A percentile compares a stretch with the other conserved stretches of the same genome.
Evolutionary conservation across 2,888 invertebrate genomes (phyloP).

Genomic region (Drosophila kuntzei): DNA sequence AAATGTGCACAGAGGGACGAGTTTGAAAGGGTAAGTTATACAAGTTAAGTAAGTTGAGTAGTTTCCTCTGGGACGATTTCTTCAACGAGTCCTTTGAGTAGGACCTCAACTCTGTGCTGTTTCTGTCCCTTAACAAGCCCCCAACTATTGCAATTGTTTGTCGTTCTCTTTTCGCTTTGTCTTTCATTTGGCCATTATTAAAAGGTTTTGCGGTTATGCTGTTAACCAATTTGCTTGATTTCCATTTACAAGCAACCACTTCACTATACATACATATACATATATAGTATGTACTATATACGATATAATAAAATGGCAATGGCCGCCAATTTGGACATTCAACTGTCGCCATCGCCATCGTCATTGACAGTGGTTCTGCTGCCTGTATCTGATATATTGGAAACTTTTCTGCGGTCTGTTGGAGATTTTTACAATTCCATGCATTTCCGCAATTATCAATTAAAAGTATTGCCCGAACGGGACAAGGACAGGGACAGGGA

Average conservation of each 20-base stretch:
- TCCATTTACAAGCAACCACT: conserved; percentile 43
- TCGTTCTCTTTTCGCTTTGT: conserved; percentile 3
- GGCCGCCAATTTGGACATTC: conserved; percentile 58
- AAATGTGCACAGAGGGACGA: conserved; percentile 42
- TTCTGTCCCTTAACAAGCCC: conserved; percentile 9
- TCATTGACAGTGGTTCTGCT: conserved; percentile 1
- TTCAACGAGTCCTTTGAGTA: conserved; percentile 6
- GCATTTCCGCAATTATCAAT: conserved; percentile 81
- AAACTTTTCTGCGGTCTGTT: conserved; percentile 72
- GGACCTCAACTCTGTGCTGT: not conserved
- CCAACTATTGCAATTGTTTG: conserved; percentile 18
- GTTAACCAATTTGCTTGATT: conserved; percentile 73
- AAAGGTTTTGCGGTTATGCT: conserved; percentile 77
- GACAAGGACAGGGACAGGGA: not conserved
- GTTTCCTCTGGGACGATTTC: conserved; percentile 7
- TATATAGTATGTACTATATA: no score
- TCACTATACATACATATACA: conserved; percentile 11
- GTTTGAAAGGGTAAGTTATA: conserved; percentile 15
- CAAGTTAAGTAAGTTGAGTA: conserved; percentile 22
- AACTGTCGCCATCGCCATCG: conserved; percentile 28
- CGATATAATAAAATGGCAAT: conserved; percentile 40
- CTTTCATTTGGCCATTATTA: conserved; percentile 63
- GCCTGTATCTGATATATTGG: conserved; percentile 43
- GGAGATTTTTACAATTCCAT: conserved; percentile 50
- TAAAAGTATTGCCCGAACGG: conserved; percentile 70